These are phyloP conservation scores for Eupleurogrammus muticus DNA, from an alignment of 2,797 vertebrate species.

Conservation along the genomic window DNA sequence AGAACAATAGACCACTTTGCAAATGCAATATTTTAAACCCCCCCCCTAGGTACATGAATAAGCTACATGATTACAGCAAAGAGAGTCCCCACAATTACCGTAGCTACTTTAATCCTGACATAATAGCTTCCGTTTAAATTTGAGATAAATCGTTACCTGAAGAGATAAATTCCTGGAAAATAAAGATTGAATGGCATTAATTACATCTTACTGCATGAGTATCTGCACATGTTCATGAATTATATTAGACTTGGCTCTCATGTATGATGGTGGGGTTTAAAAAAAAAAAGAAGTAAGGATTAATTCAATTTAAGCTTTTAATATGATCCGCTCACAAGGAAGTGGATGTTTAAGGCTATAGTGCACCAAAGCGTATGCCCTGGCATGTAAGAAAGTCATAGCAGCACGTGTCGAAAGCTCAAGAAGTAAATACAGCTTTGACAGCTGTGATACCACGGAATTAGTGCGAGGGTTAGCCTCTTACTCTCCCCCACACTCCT, in stretches of 20 bases:
- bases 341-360: constrained; percentile 30
- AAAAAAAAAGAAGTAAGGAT: constrained; percentile 17
- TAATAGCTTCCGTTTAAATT: not conserved
- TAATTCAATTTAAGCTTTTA: constrained; percentile 53
- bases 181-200: constrained; percentile 19
- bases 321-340: constrained; percentile 36
- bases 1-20: not conserved
- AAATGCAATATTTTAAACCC: not conserved
- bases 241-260: constrained; percentile 29
- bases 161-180: not conserved
- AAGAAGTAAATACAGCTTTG: constrained; percentile 60
- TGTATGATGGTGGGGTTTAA: constrained; percentile 21
- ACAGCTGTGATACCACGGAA: constrained; percentile 63
- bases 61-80: not conserved
- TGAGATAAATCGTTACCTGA: not conserved
- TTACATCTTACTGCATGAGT: constrained; percentile 18
- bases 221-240: constrained; percentile 27
- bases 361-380: constrained; percentile 9
- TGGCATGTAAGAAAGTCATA: constrained; percentile 32
- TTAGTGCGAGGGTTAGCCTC: constrained; percentile 65
- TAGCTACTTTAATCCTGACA: not conserved
- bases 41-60: not conserved
- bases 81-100: not conserved
- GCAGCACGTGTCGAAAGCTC: constrained; percentile 45
- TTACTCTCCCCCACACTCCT: constrained; percentile 42